These are phyloP conservation scores for Laterallus jamaicensis DNA, from an alignment of 2,113 vertebrate species.

Conservation along the genomic window DNA sequence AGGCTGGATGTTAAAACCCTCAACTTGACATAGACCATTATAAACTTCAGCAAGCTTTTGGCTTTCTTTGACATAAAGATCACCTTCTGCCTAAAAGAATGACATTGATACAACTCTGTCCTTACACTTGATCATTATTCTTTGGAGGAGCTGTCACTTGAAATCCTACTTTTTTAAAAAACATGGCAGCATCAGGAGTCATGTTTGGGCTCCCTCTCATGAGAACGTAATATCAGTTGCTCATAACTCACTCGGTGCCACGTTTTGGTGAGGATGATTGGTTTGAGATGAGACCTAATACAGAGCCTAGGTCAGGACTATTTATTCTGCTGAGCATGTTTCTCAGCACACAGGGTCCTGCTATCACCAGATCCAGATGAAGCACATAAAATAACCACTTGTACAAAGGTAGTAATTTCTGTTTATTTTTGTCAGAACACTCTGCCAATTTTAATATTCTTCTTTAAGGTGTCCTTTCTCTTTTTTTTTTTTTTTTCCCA, in stretches of 20 bases:
- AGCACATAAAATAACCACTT: not conserved
- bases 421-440: not conserved
- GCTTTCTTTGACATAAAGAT: conserved; percentile 33
- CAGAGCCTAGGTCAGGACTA: not conserved
- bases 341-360: not conserved
- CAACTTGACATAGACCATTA: conserved; percentile 10
- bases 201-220: not conserved
- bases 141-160: conserved; percentile 26
- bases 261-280: not conserved
- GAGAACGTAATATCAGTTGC: not conserved
- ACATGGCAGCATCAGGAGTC: not conserved
- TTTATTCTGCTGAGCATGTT: not conserved
- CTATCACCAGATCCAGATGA: not conserved
- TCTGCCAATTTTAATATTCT: not conserved
- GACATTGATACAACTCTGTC: not conserved
- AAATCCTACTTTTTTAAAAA: conserved; percentile 10
- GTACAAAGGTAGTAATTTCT: not conserved
- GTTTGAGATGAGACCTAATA: not conserved
- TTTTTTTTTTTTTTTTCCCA: not conserved
- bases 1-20: not conserved
- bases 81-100: conserved; percentile 6
- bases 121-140: not conserved
- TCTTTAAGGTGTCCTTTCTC: not conserved
- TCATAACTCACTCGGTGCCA: not conserved
- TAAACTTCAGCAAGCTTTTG: conserved; percentile 5